These are phyloP conservation scores for Polydrusus cervinus DNA, from an alignment of 2,888 invertebrate genomes.

Conservation along the genomic window DNA sequence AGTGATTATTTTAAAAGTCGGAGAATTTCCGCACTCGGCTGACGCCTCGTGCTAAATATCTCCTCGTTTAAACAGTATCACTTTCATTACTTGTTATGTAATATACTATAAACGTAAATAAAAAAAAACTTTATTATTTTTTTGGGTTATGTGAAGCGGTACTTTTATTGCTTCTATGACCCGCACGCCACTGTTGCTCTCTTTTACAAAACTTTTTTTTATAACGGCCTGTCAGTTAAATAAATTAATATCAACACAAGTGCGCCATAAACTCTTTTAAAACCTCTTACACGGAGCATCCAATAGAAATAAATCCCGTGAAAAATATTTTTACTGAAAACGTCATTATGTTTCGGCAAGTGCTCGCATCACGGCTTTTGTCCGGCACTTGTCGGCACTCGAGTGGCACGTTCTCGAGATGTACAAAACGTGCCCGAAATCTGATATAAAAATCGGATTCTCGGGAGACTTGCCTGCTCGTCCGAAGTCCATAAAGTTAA, in stretches of 20 bases:
- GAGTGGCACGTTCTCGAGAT: conserved; percentile 65
- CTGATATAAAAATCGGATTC: conserved; percentile 67
- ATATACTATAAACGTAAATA: too few species aligned
- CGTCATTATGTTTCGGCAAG: conserved; percentile 55
- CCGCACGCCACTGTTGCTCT: too few species aligned
- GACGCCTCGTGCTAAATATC: too few species aligned
- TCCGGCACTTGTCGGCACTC: conserved; percentile 56
- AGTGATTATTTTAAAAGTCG: too few species aligned
- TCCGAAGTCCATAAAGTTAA: conserved; percentile 53
- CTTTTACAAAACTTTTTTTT: background rate
- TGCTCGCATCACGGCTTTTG: conserved; percentile 49
- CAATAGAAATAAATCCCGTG: conserved; percentile 37
- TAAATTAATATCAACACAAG: conserved; percentile 11
- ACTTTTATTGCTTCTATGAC: too few species aligned
- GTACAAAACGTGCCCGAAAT: conserved; percentile 67
- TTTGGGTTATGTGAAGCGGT: too few species aligned
- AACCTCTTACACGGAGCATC: conserved; percentile 28
- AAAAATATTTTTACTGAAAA: conserved; percentile 56
- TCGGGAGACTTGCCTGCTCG: conserved; percentile 58
- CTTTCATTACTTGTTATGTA: too few species aligned
- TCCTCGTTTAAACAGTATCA: too few species aligned
- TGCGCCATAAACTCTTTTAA: conserved; percentile 36
- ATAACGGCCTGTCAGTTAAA: conserved; percentile 28
- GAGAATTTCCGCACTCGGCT: too few species aligned
- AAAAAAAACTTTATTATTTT: too few species aligned